Evolutionary conservation across 1,140 invertebrate species (phyloP).

Genomic region (Zophobas morio): DNA sequence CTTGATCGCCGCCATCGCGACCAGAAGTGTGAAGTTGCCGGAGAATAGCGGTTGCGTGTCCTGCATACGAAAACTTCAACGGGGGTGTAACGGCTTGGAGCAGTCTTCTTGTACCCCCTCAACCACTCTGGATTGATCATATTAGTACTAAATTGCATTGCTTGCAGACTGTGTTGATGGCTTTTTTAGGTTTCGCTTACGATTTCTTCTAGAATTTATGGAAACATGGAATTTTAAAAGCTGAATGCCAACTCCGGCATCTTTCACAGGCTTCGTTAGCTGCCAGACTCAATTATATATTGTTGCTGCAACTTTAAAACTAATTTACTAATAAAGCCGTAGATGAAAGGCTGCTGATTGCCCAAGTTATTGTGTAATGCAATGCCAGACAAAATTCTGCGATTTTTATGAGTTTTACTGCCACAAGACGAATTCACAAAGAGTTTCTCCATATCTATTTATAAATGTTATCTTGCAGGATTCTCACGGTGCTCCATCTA

Average conservation of each 20-base stretch:
- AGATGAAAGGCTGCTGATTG: conserved; percentile 17
- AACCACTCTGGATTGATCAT: conserved; percentile 56
- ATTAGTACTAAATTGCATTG: conserved; percentile 58
- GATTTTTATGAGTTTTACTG: conserved; percentile 26
- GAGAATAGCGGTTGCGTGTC: conserved; percentile 60
- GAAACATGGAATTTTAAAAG: conserved; percentile 13
- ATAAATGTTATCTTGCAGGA: conserved; percentile 47
- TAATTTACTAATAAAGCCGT: conserved; percentile 7
- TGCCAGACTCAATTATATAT: neutral
- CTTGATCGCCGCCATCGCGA: conserved; percentile 35
- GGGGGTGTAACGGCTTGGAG: conserved; percentile 19
- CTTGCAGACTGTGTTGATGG: conserved; percentile 47
- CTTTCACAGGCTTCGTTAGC: conserved; percentile 8
- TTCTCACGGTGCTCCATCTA: conserved; percentile 37
- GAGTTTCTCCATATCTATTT: conserved; percentile 44
- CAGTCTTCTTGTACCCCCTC: conserved; percentile 37
- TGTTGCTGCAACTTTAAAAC: conserved; percentile 21
- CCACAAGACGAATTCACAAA: conserved; percentile 29
- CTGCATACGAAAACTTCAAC: conserved; percentile 38
- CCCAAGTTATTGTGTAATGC: conserved; percentile 6
- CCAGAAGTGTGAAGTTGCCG: conserved; percentile 61
- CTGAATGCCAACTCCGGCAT: neutral
- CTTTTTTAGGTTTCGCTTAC: conserved; percentile 31
- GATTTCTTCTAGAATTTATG: conserved; percentile 2
- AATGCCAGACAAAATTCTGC: conserved; percentile 1